A percentile compares a stretch with the other conserved stretches of the same genome.
Evolutionary conservation across 2,113 vertebrate genomes (phyloP).

Genomic region (Actenoides lindsayi): DNA sequence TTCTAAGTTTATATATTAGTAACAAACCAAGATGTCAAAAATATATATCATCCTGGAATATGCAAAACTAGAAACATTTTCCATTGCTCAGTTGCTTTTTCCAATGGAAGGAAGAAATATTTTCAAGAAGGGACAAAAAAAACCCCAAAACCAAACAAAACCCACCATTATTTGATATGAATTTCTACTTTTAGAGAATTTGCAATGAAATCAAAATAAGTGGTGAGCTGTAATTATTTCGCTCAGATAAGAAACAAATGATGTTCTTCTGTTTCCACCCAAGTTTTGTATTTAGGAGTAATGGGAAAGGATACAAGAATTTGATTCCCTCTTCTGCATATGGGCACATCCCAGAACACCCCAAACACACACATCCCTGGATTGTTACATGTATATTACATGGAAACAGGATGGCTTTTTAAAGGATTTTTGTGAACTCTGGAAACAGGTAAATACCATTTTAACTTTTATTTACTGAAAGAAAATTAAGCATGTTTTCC

Average conservation of each 20-base stretch:
- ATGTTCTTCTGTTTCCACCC: not conserved
- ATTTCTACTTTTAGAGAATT: not conserved
- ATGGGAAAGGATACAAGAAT: not conserved
- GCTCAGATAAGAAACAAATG: not conserved
- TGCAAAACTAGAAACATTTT: not conserved
- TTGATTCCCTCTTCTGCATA: not conserved
- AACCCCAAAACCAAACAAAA: not conserved
- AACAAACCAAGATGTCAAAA: not conserved
- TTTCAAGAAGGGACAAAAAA: not conserved
- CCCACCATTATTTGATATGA: not conserved
- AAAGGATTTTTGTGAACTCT: not conserved
- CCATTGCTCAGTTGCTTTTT: not conserved
- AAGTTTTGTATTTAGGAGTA: not conserved
- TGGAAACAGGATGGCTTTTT: not conserved
- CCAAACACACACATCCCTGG: not conserved
- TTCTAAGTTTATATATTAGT: not conserved
- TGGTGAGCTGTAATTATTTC: not conserved
- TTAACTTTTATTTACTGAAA: not conserved
- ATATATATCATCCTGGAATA: not conserved
- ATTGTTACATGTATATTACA: not conserved
- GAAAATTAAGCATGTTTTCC: not conserved
- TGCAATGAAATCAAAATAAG: not conserved
- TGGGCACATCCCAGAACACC: not conserved
- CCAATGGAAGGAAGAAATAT: not conserved
- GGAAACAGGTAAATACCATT: not conserved